Percentiles rank a stretch among this genome's conserved stretches.
phyloP scores from a whole-genome alignment of 2,888 invertebrate species.

The Lottia scabra region DNA sequence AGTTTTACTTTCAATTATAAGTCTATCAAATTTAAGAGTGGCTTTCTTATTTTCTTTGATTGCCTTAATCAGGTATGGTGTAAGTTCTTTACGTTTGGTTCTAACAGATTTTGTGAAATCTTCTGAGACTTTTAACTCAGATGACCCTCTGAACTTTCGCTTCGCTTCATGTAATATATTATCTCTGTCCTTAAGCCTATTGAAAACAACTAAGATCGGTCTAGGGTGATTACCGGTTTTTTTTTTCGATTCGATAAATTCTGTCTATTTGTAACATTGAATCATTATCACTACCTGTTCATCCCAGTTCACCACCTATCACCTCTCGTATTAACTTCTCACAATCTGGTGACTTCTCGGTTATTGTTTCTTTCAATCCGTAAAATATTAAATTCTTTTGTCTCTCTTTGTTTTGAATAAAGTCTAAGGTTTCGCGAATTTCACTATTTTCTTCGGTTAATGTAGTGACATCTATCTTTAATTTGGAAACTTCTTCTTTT shows the following conservation, averaged over 20 bases:
- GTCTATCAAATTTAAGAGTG: conserved; percentile 6
- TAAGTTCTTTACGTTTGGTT: conserved; percentile 1
- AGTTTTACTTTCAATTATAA: conserved; percentile 5
- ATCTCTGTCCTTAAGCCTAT: background rate
- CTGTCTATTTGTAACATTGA: background rate
- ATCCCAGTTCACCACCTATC: background rate
- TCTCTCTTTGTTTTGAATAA: background rate
- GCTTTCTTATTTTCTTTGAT: conserved; percentile 9
- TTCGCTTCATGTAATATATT: background rate
- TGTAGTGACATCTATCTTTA: background rate
- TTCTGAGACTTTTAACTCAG: conserved; percentile 2
- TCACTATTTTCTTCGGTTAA: background rate
- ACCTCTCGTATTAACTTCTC: background rate
- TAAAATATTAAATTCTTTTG: conserved; percentile 1
- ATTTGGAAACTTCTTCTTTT: background rate
- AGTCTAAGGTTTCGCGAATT: background rate
- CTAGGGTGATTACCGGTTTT: background rate
- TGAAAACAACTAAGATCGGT: background rate
- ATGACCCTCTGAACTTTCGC: background rate
- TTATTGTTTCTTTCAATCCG: background rate
- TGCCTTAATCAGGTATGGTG: conserved; percentile 5
- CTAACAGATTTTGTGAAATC: conserved; percentile 5
- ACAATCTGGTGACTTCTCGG: background rate
- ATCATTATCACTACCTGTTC: background rate
- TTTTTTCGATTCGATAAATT: background rate